These are phyloP conservation scores for Dascillus cervinus DNA, from an alignment of 2,888 invertebrate genomes.

Conservation along the genomic window DNA sequence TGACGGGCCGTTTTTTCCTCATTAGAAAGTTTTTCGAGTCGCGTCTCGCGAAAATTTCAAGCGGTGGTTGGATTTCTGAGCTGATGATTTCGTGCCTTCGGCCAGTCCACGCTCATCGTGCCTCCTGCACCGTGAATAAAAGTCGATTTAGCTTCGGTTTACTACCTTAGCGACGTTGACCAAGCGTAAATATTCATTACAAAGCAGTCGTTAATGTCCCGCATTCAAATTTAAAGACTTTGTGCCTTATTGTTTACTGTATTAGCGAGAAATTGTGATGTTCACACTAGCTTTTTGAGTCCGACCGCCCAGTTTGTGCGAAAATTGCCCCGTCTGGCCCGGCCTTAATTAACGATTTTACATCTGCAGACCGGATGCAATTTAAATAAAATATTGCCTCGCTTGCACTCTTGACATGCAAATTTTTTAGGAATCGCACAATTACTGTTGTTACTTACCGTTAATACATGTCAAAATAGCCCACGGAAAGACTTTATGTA, in stretches of 20 bases:
- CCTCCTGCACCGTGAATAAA: slow-evolving; percentile 18
- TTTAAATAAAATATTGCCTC: too few relatives aligned
- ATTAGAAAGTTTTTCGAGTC: too few relatives aligned
- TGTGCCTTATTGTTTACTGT: slow-evolving; percentile 10
- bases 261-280: slow-evolving; percentile 11
- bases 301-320: slow-evolving; percentile 5
- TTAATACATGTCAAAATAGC: too few relatives aligned
- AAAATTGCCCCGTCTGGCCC: not conserved
- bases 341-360: too few relatives aligned
- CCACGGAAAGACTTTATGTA: too few relatives aligned
- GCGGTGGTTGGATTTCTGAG: slow-evolving; percentile 3
- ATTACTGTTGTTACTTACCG: too few relatives aligned
- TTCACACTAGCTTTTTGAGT: slow-evolving; percentile 7
- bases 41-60: not conserved
- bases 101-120: slow-evolving; percentile 11
- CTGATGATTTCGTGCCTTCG: slow-evolving; percentile 13
- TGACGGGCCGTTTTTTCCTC: too few relatives aligned
- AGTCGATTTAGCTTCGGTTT: slow-evolving; percentile 19
- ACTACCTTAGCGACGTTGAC: slow-evolving; percentile 16
- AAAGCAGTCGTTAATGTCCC: slow-evolving; percentile 9
- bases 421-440: too few relatives aligned
- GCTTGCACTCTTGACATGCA: too few relatives aligned
- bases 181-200: slow-evolving; percentile 20
- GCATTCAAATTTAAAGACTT: slow-evolving; percentile 10
- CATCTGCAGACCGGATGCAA: too few relatives aligned